A percentile compares a stretch with the other conserved stretches of the same genome.
Evolutionary conservation across 2,797 vertebrate genomes (phyloP).

Genomic region (Micropoecilia bifurca): DNA sequence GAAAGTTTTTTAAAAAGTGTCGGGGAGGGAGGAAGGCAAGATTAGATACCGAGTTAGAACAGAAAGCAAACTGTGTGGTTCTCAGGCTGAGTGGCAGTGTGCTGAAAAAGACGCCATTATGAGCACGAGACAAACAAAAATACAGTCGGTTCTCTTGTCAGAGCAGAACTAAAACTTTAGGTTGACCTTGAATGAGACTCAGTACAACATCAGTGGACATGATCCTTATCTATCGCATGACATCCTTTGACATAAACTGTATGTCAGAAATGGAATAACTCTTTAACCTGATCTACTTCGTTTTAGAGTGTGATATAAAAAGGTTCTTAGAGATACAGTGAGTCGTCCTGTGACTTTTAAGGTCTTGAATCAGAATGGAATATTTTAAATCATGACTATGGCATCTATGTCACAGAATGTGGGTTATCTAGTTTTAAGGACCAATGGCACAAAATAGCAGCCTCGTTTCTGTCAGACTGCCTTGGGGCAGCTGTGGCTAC

Average conservation of each 20-base stretch:
- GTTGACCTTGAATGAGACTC: conserved; percentile 38
- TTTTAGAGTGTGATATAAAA: neutral
- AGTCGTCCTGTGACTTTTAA: neutral
- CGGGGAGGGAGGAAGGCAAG: neutral
- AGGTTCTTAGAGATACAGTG: neutral
- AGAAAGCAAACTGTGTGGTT: conserved; percentile 15
- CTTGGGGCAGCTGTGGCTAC: no score
- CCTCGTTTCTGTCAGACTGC: no score
- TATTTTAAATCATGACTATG: neutral
- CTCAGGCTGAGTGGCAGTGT: conserved; percentile 5
- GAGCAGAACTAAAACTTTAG: conserved; percentile 7
- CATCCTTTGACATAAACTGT: neutral
- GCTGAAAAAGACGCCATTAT: conserved; percentile 19
- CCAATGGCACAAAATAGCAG: no score
- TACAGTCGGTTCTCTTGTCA: neutral
- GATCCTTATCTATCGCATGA: neutral
- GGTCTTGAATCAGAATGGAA: neutral
- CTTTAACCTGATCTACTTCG: neutral
- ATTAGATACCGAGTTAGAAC: neutral
- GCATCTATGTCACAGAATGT: neutral
- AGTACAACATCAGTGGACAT: no score
- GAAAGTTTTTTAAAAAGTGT: neutral
- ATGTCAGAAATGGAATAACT: neutral
- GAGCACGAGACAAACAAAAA: conserved; percentile 8
- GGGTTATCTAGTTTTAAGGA: neutral